Conservation (phyloP, 2,888 invertebrate genomes). For the Eumacrocentrus americanus region DNA sequence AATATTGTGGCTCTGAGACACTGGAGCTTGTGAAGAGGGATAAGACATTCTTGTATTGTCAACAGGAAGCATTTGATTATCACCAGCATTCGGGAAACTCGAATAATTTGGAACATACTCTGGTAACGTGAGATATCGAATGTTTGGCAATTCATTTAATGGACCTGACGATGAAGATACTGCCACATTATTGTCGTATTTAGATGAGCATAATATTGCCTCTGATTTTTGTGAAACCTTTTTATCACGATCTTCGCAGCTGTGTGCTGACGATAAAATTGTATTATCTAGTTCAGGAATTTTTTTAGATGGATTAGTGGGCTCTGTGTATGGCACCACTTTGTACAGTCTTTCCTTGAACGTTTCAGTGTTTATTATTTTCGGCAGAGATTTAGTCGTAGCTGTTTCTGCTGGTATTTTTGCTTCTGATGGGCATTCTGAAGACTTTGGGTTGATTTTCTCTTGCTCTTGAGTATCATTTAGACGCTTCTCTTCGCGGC, state of each 20-base stretch:
- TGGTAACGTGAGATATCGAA: conserved; percentile 41
- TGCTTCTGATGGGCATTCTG: conserved; percentile 22
- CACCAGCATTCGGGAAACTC: conserved; percentile 27
- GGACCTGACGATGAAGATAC: conserved; percentile 11
- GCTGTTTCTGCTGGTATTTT: conserved; percentile 32
- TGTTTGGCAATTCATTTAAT: conserved; percentile 28
- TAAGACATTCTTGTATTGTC: conserved; percentile 26
- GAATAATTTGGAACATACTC: conserved; percentile 47
- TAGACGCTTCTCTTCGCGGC: conserved; percentile 35
- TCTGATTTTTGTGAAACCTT: background rate
- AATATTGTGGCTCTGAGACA: background rate
- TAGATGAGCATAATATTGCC: background rate
- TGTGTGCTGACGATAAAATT: conserved; percentile 10
- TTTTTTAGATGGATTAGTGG: conserved; percentile 23
- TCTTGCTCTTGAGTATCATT: conserved; percentile 23
- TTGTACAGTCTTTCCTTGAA: conserved; percentile 53
- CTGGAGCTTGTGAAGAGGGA: conserved; percentile 21
- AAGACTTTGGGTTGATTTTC: conserved; percentile 27
- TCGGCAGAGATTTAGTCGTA: conserved; percentile 50
- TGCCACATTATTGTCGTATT: conserved; percentile 1
- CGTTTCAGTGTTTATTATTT: conserved; percentile 51
- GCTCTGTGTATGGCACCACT: conserved; percentile 45
- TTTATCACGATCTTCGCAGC: background rate
- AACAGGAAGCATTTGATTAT: conserved; percentile 22
- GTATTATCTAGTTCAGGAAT: conserved; percentile 15